These are phyloP conservation scores for Lycaon pictus DNA, from an alignment of 2,113 vertebrate genomes.

Conservation along the genomic window DNA sequence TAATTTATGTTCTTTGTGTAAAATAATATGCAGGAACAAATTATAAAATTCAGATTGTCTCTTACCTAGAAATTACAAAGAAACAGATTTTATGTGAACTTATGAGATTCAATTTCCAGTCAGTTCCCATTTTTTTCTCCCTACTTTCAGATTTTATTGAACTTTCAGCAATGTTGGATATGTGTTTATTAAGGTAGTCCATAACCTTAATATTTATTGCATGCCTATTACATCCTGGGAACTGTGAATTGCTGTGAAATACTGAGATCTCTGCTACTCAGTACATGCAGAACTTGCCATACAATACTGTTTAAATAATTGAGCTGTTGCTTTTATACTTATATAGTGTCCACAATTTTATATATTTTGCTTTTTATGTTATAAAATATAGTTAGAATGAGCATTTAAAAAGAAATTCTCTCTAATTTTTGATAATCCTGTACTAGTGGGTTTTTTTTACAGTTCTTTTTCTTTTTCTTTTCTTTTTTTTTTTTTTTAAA, in stretches of 20 bases:
- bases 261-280: not conserved
- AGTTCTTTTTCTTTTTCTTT: no score
- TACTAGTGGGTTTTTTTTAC: not conserved
- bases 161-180: not conserved
- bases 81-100: not conserved
- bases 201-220: not conserved
- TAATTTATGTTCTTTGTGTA: not conserved
- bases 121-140: not conserved
- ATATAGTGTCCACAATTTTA: not conserved
- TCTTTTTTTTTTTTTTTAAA: no score
- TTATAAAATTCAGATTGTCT: not conserved
- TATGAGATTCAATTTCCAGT: not conserved
- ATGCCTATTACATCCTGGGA: not conserved
- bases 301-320: not conserved
- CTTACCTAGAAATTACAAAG: not conserved
- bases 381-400: not conserved
- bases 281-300: not conserved
- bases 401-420: not conserved
- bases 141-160: not conserved
- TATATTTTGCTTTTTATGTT: not conserved
- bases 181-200: not conserved
- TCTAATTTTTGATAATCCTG: not conserved
- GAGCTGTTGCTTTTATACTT: not conserved
- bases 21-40: not conserved
- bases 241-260: not conserved